Base-by-base conservation (phyloP, 2,888 invertebrate genomes). In the Norana najaformis region DNA sequence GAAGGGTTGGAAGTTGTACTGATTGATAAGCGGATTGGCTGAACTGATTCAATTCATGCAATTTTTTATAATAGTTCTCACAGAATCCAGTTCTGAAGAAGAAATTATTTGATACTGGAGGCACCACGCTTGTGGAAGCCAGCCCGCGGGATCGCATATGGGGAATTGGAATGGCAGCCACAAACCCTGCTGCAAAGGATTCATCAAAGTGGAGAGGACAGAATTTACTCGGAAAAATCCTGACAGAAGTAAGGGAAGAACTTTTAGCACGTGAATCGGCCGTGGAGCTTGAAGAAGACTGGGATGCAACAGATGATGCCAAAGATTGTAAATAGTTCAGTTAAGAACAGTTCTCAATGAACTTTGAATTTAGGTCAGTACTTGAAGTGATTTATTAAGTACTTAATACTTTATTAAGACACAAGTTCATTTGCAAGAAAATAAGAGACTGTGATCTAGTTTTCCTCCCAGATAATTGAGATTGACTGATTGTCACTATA, bases 191-290 rank as follows among this genome's bases (percentile, higher is more conserved):
- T 16, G 85, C 85, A 20, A 36, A 0, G 20, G 85, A 85, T 85
- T 35, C 0, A 5, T 85, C 85, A 35, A 35, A 85, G n/a, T 88
- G 90, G 88, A 39, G n/a, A 47, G 88, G 90, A 35, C n/a, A 85
- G 39, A 90, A 90, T 47, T 35, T 83, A 34, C 88, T 88, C 34
- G 88, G 90, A 18, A 0, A 53, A 41, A 41, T 88, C 18, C 88
- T 88, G 34, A 88, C 85, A 36, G 47, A 90, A 90, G 37, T 90
- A 23, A 41, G 90, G 39, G 88, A 85, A 20, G 41, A 88, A 36
- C 88, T 88, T 39, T n/a, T 41, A 23, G 41, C 34, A 38, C 8
- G 30, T 6, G 38, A 88, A 88, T 34, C 34, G 11, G 88, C 18
- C 1, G 1, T 3, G 13, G 4, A 88, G 14, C 30, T 41, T 30